These are phyloP conservation scores for Drosophila paranaensis DNA, from an alignment of 2,888 invertebrate species.

Conservation along the genomic window DNA sequence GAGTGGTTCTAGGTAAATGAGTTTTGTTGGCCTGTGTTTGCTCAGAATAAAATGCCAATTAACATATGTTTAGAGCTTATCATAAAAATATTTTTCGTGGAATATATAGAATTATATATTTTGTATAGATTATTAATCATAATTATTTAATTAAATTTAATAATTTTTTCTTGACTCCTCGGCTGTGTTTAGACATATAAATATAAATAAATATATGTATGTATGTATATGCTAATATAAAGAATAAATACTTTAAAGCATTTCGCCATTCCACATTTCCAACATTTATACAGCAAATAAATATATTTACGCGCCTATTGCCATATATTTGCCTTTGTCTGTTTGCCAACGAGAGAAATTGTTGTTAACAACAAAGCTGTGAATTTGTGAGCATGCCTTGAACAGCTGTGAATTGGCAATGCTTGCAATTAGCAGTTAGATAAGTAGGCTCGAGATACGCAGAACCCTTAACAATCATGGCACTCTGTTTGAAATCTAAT, in stretches of 20 bases:
- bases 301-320: constrained; percentile 5
- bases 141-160: background rate
- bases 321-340: constrained; percentile 8
- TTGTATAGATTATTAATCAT: background rate
- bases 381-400: background rate
- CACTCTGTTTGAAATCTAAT: too few species aligned
- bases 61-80: background rate
- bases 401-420: constrained; percentile 3
- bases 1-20: background rate
- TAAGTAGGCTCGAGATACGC: constrained; percentile 6
- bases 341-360: constrained; percentile 17
- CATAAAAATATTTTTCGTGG: background rate
- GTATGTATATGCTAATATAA: background rate
- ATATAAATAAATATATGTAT: background rate
- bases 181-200: background rate
- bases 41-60: background rate
- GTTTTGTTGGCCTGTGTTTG: background rate
- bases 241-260: background rate
- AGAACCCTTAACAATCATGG: background rate
- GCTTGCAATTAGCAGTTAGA: constrained; percentile 20
- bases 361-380: background rate
- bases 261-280: background rate
- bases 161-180: too few species aligned
- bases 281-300: constrained; percentile 7
- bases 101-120: background rate